phyloP scores from a whole-genome alignment of 1,140 invertebrate genomes.

The Hypothenemus hampei region DNA sequence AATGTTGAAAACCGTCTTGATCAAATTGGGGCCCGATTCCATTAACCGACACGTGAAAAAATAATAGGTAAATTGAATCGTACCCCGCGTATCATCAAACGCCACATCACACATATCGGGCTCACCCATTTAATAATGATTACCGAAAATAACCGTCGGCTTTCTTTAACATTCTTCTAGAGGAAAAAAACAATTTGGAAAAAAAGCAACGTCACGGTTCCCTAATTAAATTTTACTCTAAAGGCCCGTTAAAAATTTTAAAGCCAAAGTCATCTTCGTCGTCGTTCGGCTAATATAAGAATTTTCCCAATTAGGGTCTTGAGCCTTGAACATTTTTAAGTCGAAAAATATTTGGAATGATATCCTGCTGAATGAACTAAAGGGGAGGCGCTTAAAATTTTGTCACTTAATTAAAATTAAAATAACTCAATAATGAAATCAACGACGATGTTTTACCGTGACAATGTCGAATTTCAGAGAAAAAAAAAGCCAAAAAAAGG shows the following conservation, averaged over 20 bases:
- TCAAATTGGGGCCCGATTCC: conserved; percentile 3
- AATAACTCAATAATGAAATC: too few species aligned
- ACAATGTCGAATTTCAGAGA: too few species aligned
- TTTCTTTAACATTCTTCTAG: conserved; percentile 12
- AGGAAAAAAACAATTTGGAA: conserved; percentile 7
- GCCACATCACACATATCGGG: conserved; percentile 7
- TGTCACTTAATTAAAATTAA: too few species aligned
- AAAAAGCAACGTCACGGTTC: conserved; percentile 7
- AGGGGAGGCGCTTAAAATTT: neutral
- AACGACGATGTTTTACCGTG: too few species aligned
- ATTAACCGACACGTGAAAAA: conserved; percentile 11
- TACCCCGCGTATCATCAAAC: conserved; percentile 10
- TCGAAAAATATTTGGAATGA: too few species aligned
- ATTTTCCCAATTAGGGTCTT: too few species aligned
- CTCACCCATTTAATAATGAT: conserved; percentile 22
- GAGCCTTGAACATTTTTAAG: too few species aligned
- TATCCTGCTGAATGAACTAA: too few species aligned
- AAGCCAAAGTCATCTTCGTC: neutral
- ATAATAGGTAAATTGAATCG: conserved; percentile 20
- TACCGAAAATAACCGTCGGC: conserved; percentile 19
- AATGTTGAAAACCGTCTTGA: conserved; percentile 7
- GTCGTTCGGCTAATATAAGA: conserved; percentile 1
- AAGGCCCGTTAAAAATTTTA: neutral
- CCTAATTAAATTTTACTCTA: conserved; percentile 16
- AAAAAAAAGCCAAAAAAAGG: neutral